Percentiles rank a stretch among this genome's conserved stretches.
phyloP scores from a whole-genome alignment of 2,888 invertebrate genomes.

The Nephrotoma guestfalica region DNA sequence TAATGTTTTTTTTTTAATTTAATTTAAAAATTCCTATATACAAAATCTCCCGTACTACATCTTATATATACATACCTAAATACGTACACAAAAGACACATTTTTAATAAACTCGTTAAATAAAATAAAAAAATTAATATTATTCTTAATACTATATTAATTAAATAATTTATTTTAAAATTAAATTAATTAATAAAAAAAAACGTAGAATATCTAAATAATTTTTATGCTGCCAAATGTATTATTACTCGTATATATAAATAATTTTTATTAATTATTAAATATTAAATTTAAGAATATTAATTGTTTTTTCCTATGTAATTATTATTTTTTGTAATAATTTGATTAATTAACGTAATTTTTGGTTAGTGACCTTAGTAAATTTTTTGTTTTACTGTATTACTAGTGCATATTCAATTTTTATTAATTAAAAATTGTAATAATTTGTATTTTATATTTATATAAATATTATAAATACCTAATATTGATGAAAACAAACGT shows the following conservation, averaged over 20 bases:
- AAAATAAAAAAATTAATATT: not conserved
- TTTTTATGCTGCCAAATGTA: slow-evolving; percentile 4
- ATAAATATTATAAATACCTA: not conserved
- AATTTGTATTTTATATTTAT: not conserved
- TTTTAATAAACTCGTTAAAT: not conserved
- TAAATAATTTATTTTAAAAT: not conserved
- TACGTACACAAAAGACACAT: slow-evolving; percentile 5
- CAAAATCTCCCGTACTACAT: not conserved
- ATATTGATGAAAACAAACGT: not conserved
- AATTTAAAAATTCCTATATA: not conserved
- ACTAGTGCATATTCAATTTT: not conserved
- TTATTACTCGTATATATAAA: not conserved
- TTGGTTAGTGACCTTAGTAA: not conserved
- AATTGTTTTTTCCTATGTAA: not conserved
- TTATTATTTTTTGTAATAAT: not conserved
- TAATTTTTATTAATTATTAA: not conserved
- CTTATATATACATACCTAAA: slow-evolving; percentile 1
- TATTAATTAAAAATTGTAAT: not conserved
- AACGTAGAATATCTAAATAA: not conserved
- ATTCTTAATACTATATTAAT: not conserved
- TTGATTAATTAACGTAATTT: not conserved
- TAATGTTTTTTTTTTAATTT: not conserved
- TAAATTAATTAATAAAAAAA: not conserved
- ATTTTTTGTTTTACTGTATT: not conserved
- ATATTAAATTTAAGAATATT: not conserved